phyloP scores from a whole-genome alignment of 2,888 invertebrate genomes.

The Metallyticus violacea region DNA sequence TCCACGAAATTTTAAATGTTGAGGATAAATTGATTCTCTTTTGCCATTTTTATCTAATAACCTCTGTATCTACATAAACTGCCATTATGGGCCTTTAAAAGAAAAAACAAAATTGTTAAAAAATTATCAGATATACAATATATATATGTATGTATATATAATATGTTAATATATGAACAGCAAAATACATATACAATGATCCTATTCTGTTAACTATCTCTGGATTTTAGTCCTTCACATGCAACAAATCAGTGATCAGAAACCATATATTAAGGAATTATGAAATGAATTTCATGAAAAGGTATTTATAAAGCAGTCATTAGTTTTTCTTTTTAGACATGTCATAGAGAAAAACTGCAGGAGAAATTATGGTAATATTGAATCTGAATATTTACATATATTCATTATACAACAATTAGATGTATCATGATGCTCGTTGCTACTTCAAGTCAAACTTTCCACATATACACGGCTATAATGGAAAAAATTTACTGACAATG shows the following conservation, averaged over 20 bases:
- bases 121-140: slow-evolving; percentile 1
- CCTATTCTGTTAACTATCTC: background rate
- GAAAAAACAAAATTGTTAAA: background rate
- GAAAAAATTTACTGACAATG: background rate
- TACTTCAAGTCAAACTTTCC: background rate
- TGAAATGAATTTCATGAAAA: slow-evolving; percentile 1
- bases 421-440: background rate
- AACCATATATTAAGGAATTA: background rate
- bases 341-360: background rate
- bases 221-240: background rate
- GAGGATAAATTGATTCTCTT: background rate
- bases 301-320: background rate
- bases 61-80: background rate
- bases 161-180: background rate
- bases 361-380: background rate
- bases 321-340: too few relatives aligned
- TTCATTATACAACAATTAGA: background rate
- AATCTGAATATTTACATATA: background rate
- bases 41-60: background rate
- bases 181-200: background rate
- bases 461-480: background rate
- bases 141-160: slow-evolving; percentile 12
- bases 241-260: background rate
- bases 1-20: background rate
- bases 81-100: background rate